These are phyloP conservation scores for Cheumatopsyche charites DNA, from an alignment of 1,140 invertebrate genomes.

Conservation along the genomic window DNA sequence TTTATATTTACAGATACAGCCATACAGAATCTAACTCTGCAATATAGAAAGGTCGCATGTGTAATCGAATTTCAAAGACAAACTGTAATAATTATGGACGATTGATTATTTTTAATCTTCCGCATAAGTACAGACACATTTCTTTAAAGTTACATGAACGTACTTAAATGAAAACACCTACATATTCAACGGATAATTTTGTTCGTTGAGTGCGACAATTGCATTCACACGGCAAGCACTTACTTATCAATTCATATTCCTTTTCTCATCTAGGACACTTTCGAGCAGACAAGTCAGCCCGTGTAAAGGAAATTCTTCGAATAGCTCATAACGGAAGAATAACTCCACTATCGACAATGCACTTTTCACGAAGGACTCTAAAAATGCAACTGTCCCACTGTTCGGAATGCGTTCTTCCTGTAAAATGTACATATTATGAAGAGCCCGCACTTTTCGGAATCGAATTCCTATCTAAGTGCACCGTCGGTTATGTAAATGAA, in stretches of 20 bases:
- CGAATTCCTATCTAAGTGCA: neutral
- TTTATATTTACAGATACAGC: no score
- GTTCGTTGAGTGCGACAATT: neutral
- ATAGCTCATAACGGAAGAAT: slow-evolving; percentile 1
- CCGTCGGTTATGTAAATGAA: slow-evolving; percentile 17
- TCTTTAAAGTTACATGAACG: no score
- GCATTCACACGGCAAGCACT: neutral
- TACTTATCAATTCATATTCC: neutral
- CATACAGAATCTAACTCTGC: no score
- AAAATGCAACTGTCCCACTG: neutral
- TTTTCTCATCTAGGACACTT: no score
- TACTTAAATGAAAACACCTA: no score
- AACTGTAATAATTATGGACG: no score
- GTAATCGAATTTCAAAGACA: no score
- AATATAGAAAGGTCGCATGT: no score
- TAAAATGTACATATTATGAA: neutral
- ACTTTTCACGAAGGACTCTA: neutral
- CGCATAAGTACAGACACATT: no score
- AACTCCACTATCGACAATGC: neutral
- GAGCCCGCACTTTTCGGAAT: slow-evolving; percentile 3
- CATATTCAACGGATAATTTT: no score
- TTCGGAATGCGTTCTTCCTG: neutral
- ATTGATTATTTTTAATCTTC: no score
- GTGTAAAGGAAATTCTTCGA: slow-evolving; percentile 19
- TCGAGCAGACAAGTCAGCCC: neutral